A percentile compares a stretch with the other conserved stretches of the same genome.
Conservation (phyloP, 2,113 vertebrate species). For the Phodopus roborovskii region DNA sequence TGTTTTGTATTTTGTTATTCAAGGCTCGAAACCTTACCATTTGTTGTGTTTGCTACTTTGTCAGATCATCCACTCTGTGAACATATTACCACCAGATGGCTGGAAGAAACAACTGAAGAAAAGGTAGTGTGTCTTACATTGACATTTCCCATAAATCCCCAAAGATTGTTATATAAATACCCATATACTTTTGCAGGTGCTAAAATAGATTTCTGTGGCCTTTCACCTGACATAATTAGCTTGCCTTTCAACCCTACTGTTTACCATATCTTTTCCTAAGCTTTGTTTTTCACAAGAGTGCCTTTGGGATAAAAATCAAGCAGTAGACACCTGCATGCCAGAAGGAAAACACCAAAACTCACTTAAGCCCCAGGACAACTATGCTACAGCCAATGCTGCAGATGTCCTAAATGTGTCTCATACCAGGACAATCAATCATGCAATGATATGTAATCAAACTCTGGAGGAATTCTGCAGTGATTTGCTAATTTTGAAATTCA, state of each 20-base stretch:
- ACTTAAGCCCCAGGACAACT: slow-evolving; percentile 77
- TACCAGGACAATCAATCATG: slow-evolving; percentile 77
- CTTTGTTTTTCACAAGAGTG: slow-evolving; percentile 79
- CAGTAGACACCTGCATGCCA: slow-evolving; percentile 85
- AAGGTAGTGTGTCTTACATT: slow-evolving; percentile 75
- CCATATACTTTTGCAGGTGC: slow-evolving; percentile 78
- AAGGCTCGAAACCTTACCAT: slow-evolving; percentile 80
- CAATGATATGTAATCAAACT: slow-evolving; percentile 71
- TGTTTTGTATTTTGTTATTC: slow-evolving; percentile 83
- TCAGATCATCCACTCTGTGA: slow-evolving; percentile 73
- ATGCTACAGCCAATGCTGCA: slow-evolving; percentile 56
- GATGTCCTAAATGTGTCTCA: slow-evolving; percentile 67
- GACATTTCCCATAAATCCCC: slow-evolving; percentile 77
- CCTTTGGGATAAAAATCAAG: slow-evolving; percentile 82
- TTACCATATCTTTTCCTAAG: slow-evolving; percentile 77
- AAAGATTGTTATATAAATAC: slow-evolving; percentile 78
- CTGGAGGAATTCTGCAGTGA: slow-evolving; percentile 80
- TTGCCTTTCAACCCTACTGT: slow-evolving; percentile 75
- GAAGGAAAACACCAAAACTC: slow-evolving; percentile 83
- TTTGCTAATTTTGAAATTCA: slow-evolving; percentile 83
- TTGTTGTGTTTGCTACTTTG: slow-evolving; percentile 81
- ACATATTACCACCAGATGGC: slow-evolving; percentile 80
- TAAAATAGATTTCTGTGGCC: slow-evolving; percentile 75
- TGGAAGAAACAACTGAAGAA: slow-evolving; percentile 59
- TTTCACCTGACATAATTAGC: slow-evolving; percentile 82